Percentiles rank a stretch among this genome's conserved stretches.
Evolutionary conservation across 1,140 invertebrate species (phyloP).

Genomic region (Latrodectus geometricus): DNA sequence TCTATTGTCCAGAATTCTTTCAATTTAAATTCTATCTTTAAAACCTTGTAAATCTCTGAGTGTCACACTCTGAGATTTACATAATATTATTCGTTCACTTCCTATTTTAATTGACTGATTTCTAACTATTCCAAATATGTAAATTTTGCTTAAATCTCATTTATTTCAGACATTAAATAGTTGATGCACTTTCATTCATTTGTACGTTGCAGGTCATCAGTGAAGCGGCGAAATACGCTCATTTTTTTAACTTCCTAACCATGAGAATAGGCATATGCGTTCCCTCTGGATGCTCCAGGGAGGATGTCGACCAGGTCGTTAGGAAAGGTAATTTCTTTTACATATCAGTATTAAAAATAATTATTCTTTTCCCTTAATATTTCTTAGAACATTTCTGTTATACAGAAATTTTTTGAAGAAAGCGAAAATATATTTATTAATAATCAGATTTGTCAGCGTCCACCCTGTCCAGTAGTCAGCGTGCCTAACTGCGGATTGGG

Average conservation of each 20-base stretch:
- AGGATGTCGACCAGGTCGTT: constrained; percentile 11
- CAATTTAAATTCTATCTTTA: no score
- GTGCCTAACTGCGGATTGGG: not conserved
- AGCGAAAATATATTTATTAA: not conserved
- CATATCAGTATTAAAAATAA: not conserved
- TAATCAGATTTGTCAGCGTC: not conserved
- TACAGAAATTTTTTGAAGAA: not conserved
- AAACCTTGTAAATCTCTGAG: no score
- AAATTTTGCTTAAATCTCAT: not conserved
- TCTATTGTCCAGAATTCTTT: no score
- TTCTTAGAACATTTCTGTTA: no score
- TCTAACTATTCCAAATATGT: no score
- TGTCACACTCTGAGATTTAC: no score
- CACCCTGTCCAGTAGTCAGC: not conserved
- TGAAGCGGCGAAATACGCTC: constrained; percentile 46
- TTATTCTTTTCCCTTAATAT: no score
- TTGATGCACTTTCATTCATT: no score
- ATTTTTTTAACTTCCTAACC: constrained; percentile 30
- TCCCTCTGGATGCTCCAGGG: constrained; percentile 12
- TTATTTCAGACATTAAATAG: no score
- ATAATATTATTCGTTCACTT: not conserved
- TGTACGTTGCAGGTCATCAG: constrained; percentile 42
- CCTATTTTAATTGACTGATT: not conserved
- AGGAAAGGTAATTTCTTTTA: constrained; percentile 28
- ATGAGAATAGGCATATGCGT: constrained; percentile 49